phyloP scores from a whole-genome alignment of 2,797 vertebrate genomes.

The Chaetodon trifasciatus region DNA sequence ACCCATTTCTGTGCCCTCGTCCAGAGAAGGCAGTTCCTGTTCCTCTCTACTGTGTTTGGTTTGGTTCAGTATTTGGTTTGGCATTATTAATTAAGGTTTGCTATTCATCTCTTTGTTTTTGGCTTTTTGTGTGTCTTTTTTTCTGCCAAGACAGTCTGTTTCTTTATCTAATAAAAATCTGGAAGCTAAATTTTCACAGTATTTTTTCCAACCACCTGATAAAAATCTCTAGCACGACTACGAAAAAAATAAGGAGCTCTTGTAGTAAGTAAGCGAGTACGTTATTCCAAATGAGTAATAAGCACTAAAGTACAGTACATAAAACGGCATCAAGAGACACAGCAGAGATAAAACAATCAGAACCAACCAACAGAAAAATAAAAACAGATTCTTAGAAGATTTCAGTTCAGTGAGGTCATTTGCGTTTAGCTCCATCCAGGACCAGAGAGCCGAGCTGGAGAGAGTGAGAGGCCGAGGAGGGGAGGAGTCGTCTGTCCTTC shows the following conservation, averaged over 20 bases:
- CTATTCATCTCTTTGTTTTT: constrained; percentile 78
- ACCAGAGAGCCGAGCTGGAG: constrained; percentile 83
- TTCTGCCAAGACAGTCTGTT: constrained; percentile 79
- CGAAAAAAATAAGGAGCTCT: constrained; percentile 86
- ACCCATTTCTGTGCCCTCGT: constrained; percentile 51
- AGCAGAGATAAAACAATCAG: constrained; percentile 82
- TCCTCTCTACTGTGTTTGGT: constrained; percentile 74
- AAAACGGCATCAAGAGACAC: constrained; percentile 86
- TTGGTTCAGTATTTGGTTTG: constrained; percentile 81
- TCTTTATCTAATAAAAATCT: constrained; percentile 87
- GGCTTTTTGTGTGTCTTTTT: constrained; percentile 75
- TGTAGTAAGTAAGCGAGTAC: constrained; percentile 84
- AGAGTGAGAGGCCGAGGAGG: constrained; percentile 70
- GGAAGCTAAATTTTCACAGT: constrained; percentile 92
- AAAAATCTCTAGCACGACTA: constrained; percentile 90
- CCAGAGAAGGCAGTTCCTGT: constrained; percentile 51
- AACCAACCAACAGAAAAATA: constrained; percentile 82
- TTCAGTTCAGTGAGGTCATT: constrained; percentile 90
- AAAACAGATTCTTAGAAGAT: constrained; percentile 83
- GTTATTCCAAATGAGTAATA: constrained; percentile 85
- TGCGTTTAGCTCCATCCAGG: constrained; percentile 87
- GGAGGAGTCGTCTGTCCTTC: constrained; percentile 58
- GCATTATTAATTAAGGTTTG: constrained; percentile 72
- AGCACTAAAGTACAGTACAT: constrained; percentile 86
- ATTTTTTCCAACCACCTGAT: constrained; percentile 91